Conservation (phyloP, 1,140 invertebrate genomes). For the Temnothorax curvispinosus region DNA sequence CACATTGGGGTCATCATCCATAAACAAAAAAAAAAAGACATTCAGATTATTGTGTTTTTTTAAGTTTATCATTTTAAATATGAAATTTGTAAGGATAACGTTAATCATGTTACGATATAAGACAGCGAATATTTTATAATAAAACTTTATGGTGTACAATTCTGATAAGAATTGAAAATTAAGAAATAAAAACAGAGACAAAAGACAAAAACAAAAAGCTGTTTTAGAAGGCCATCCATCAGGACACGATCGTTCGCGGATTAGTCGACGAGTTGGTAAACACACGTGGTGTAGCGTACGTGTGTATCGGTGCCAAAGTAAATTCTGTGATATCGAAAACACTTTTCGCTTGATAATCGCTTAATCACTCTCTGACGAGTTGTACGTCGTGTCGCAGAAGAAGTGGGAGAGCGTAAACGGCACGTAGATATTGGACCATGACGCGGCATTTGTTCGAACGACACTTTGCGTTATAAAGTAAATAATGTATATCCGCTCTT, state of each 20-base stretch:
- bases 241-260: background rate
- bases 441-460: constrained; percentile 18
- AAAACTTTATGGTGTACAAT: background rate
- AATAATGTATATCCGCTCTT: background rate
- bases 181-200: background rate
- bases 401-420: background rate
- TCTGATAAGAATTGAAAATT: background rate
- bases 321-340: constrained; percentile 10
- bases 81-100: background rate
- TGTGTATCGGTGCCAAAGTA: background rate
- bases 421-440: constrained; percentile 16
- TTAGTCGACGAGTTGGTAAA: constrained; percentile 2
- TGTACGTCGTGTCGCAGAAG: background rate
- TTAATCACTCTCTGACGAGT: constrained; percentile 2
- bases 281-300: background rate
- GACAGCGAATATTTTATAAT: background rate
- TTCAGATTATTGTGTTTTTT: background rate
- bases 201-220: background rate
- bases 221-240: background rate
- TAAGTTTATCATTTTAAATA: background rate
- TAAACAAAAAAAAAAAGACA: background rate
- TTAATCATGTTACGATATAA: background rate
- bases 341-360: constrained; percentile 17
- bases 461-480: constrained; percentile 18
- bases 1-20: too few species aligned